Percentiles rank a stretch among this genome's conserved stretches.
Evolutionary conservation across 2,888 invertebrate species (phyloP).

Genomic region (Protodeltote pygarga): DNA sequence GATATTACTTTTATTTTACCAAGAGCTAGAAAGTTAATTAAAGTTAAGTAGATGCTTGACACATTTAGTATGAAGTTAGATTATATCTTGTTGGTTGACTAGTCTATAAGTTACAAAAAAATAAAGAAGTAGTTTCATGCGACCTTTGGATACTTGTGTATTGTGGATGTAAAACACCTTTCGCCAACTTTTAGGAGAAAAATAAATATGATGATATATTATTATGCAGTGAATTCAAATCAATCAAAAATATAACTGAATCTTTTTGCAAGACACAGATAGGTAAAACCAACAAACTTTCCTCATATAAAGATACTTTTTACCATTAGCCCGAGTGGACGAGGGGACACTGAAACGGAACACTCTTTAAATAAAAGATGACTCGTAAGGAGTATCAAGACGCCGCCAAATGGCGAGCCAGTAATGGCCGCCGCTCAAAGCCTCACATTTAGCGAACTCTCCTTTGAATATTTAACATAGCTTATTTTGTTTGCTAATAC

Average conservation of each 20-base stretch:
- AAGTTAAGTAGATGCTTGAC: too few species aligned
- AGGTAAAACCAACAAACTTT: slow-evolving; percentile 2
- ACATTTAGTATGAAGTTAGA: too few species aligned
- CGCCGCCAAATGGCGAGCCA: slow-evolving; percentile 50
- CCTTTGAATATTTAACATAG: slow-evolving; percentile 72
- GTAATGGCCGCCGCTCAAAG: slow-evolving; percentile 66
- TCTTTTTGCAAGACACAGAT: slow-evolving; percentile 3
- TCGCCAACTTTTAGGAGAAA: too few species aligned
- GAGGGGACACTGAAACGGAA: slow-evolving; percentile 59
- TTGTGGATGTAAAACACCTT: too few species aligned
- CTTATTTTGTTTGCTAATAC: slow-evolving; percentile 59
- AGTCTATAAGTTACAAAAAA: too few species aligned
- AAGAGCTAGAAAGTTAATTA: too few species aligned
- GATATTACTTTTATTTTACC: too few species aligned
- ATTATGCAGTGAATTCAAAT: too few species aligned
- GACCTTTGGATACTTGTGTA: too few species aligned
- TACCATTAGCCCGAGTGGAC: slow-evolving; percentile 37
- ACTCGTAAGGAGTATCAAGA: slow-evolving; percentile 52
- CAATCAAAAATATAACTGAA: slow-evolving; percentile 4
- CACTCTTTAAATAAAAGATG: slow-evolving; percentile 72
- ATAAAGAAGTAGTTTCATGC: too few species aligned
- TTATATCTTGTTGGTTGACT: too few species aligned
- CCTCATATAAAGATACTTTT: slow-evolving; percentile 24
- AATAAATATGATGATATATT: too few species aligned
- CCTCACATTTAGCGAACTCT: slow-evolving; percentile 65